Conservation (phyloP, 2,797 vertebrate genomes). For the Erpetoichthys calabaricus region DNA sequence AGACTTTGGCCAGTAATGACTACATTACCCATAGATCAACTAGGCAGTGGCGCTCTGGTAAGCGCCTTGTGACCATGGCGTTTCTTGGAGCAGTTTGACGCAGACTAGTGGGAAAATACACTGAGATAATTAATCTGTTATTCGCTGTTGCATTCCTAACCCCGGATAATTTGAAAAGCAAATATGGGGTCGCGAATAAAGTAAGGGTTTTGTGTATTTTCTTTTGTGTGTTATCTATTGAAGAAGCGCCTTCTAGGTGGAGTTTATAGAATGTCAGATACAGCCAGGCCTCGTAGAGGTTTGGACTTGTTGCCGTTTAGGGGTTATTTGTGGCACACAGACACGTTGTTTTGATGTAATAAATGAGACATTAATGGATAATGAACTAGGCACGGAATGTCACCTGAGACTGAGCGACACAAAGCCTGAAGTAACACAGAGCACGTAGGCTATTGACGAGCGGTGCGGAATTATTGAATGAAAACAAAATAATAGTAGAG, state of each 20-base stretch:
- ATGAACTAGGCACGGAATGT: too few relatives aligned
- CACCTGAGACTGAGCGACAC: too few relatives aligned
- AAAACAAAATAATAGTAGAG: too few relatives aligned
- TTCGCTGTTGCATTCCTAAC: constrained; percentile 14
- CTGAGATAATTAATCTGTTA: constrained; percentile 28
- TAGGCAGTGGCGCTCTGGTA: constrained; percentile 25
- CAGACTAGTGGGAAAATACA: constrained; percentile 26
- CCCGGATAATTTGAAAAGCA: constrained; percentile 16
- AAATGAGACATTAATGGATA: too few relatives aligned
- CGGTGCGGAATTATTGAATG: too few relatives aligned
- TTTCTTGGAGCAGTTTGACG: constrained; percentile 33
- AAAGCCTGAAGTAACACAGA: too few relatives aligned
- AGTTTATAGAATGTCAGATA: constrained; percentile 6
- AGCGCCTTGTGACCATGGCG: constrained; percentile 38
- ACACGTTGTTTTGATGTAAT: too few relatives aligned
- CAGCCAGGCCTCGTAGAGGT: constrained; percentile 22
- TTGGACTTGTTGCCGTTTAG: constrained; percentile 37
- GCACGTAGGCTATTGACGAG: too few relatives aligned
- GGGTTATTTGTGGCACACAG: too few relatives aligned
- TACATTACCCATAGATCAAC: constrained; percentile 32
- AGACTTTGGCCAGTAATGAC: constrained; percentile 12
- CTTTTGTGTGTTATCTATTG: neutral
- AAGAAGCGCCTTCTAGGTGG: constrained; percentile 20
- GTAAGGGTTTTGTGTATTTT: constrained; percentile 31
- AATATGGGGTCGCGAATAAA: constrained; percentile 57